phyloP scores from a whole-genome alignment of 1,140 invertebrate species.

The Argopecten irradians region DNA sequence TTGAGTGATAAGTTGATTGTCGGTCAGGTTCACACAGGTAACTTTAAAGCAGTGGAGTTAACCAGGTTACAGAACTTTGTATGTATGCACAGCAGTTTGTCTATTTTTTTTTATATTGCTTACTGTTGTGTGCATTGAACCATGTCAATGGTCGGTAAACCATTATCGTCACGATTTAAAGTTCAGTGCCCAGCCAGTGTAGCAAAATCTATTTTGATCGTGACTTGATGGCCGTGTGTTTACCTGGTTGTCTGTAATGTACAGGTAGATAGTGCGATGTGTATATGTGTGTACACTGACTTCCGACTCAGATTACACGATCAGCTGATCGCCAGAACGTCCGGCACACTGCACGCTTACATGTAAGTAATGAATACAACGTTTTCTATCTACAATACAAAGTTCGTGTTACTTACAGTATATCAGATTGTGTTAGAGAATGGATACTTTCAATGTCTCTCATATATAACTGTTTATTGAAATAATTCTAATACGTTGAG shows the following conservation, averaged over 20 bases:
- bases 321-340: slow-evolving; percentile 12
- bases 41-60: not conserved
- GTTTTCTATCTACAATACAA: too few relatives aligned
- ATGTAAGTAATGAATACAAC: not conserved
- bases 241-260: not conserved
- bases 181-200: not conserved
- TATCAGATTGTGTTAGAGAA: too few relatives aligned
- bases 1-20: not conserved
- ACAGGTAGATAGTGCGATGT: not conserved
- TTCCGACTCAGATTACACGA: not conserved
- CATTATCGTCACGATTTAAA: not conserved
- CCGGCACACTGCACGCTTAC: not conserved
- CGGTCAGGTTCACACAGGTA: not conserved
- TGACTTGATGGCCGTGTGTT: not conserved
- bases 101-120: not conserved
- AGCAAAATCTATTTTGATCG: not conserved
- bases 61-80: not conserved
- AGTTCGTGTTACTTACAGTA: too few relatives aligned
- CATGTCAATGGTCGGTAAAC: not conserved
- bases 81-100: not conserved
- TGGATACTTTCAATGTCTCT: too few relatives aligned
- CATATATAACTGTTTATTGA: too few relatives aligned
- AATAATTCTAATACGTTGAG: too few relatives aligned
- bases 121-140: not conserved
- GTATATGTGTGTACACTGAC: not conserved